These are phyloP conservation scores for Ovis canadensis DNA, from an alignment of 2,113 vertebrate species.

Conservation along the genomic window DNA sequence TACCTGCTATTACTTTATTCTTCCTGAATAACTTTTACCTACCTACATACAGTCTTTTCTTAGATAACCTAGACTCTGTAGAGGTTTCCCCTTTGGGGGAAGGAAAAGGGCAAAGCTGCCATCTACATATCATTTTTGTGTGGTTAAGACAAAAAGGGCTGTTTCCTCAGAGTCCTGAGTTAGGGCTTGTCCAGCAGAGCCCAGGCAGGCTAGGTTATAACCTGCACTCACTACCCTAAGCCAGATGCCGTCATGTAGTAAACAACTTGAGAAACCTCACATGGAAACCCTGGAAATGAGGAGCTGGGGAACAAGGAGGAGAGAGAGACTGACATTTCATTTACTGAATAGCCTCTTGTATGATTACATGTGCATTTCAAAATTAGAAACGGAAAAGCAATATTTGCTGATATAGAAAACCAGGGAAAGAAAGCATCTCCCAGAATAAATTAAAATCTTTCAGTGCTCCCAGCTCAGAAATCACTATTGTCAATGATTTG, in stretches of 20 bases:
- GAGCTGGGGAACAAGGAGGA: not conserved
- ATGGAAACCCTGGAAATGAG: not conserved
- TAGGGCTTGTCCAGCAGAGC: not conserved
- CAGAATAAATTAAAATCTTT: not conserved
- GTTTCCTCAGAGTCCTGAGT: not conserved
- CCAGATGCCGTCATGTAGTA: not conserved
- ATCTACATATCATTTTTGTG: not conserved
- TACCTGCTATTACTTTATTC: not conserved
- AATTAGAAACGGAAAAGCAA: not conserved
- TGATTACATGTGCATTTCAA: not conserved
- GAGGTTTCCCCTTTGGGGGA: not conserved
- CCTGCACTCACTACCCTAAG: not conserved
- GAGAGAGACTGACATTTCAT: not conserved
- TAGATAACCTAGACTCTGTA: not conserved
- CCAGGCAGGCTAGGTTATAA: not conserved
- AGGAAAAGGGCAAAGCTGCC: not conserved
- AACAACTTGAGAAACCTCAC: not conserved
- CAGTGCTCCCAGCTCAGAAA: not conserved
- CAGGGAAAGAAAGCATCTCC: not conserved
- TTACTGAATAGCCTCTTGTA: not conserved
- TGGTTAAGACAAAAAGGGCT: not conserved
- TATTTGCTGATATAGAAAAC: not conserved
- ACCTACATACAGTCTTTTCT: not conserved
- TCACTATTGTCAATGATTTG: not conserved
- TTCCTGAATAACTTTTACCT: not conserved